Conservation (phyloP, 2,888 invertebrate genomes). For the Achlya flavicornis region DNA sequence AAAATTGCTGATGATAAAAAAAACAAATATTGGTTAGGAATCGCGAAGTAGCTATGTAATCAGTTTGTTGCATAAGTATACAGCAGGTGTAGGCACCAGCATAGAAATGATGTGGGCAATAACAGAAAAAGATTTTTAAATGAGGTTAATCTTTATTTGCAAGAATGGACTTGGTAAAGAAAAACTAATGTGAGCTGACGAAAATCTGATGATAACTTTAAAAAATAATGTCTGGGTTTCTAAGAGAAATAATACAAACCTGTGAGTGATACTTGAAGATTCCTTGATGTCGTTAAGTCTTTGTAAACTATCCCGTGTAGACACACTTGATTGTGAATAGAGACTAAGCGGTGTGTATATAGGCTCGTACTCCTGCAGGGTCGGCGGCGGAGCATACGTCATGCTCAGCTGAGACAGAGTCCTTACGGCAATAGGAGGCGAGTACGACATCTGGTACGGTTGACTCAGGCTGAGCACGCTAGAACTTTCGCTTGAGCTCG, state of each 20-base stretch:
- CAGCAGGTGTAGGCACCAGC: too few relatives aligned
- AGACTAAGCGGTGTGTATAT: constrained; percentile 77
- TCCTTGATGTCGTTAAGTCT: constrained; percentile 77
- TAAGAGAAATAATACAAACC: constrained; percentile 42
- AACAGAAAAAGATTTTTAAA: too few relatives aligned
- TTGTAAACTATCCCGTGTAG: constrained; percentile 75
- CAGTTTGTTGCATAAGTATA: too few relatives aligned
- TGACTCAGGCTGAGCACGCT: constrained; percentile 82
- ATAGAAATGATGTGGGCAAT: too few relatives aligned
- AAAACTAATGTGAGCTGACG: too few relatives aligned
- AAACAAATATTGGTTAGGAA: background rate
- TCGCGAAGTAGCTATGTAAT: background rate
- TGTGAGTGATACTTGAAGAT: constrained; percentile 68
- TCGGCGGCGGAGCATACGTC: constrained; percentile 84
- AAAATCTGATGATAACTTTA: too few relatives aligned
- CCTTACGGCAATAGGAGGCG: constrained; percentile 81
- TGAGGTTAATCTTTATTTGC: too few relatives aligned
- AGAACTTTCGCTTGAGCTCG: constrained; percentile 86
- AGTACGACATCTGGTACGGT: constrained; percentile 76
- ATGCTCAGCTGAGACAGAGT: constrained; percentile 84
- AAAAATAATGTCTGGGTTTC: background rate
- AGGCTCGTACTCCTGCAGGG: constrained; percentile 80
- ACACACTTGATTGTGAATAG: constrained; percentile 77
- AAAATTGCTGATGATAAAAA: constrained; percentile 8
- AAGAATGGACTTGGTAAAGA: too few relatives aligned